Conservation (phyloP, 2,797 vertebrate genomes). For the Acanthiza pusilla region DNA sequence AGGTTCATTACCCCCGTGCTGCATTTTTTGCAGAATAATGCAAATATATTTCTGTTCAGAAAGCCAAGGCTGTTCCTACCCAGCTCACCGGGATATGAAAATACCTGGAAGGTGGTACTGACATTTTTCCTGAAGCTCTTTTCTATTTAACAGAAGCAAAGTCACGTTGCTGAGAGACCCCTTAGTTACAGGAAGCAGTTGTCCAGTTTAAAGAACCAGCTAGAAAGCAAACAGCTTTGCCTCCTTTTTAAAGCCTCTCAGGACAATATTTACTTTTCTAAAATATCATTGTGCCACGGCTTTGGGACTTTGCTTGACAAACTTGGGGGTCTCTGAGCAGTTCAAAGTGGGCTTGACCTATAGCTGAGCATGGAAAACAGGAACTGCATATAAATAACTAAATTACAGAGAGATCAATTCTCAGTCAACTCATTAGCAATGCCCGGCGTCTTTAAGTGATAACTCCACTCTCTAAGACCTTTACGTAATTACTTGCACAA, state of each 20-base stretch:
- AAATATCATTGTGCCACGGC: constrained; percentile 97
- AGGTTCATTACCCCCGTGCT: not conserved
- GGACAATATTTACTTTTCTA: constrained; percentile 99
- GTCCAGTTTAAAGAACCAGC: constrained; percentile 76
- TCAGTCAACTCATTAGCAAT: constrained; percentile 94
- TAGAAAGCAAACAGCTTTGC: constrained; percentile 88
- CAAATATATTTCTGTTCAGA: not conserved
- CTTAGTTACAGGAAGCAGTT: constrained; percentile 72
- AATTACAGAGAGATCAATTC: constrained; percentile 99
- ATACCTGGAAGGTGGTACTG: constrained; percentile 1
- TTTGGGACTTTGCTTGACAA: constrained; percentile 89
- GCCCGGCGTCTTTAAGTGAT: constrained; percentile 87
- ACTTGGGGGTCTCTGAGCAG: constrained; percentile 82
- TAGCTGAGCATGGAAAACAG: constrained; percentile 81
- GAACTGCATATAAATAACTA: constrained; percentile 99
- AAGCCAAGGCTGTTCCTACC: not conserved
- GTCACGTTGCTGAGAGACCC: constrained; percentile 58
- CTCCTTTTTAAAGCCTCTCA: constrained; percentile 82
- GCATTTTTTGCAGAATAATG: not conserved
- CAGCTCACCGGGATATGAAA: not conserved
- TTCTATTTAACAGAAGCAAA: constrained; percentile 57
- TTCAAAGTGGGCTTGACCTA: constrained; percentile 84
- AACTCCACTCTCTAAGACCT: constrained; percentile 80
- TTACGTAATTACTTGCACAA: constrained; percentile 92
- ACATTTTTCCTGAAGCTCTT: constrained; percentile 57